Base-by-base conservation (phyloP, 2,797 vertebrate species). In the Protonibea diacanthus region DNA sequence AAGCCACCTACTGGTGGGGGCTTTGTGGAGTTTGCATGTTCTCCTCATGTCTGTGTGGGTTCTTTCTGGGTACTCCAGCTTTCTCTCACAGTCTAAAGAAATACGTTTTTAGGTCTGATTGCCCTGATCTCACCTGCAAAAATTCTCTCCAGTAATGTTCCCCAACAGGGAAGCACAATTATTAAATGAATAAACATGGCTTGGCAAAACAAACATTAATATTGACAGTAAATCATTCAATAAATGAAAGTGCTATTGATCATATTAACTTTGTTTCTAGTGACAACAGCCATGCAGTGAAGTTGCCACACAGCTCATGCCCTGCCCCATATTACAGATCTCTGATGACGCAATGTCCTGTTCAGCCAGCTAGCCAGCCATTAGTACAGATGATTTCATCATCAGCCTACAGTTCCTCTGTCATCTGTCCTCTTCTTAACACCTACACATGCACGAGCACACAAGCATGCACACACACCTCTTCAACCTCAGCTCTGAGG, bases 261-360 rank as follows among this genome's bases (percentile, higher is more conserved):
- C 52, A 23, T 5, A 58, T 57, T 68, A 23, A 76, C 38, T 21
- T 49, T 73, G 71, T 70, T 67, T 80, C 21, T 42, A 6, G 15
- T 71, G 45, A 78, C 51, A 87, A 71, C 63, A 83, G 57, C 68
- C 17, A 3, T 12, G 48, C 18, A 1, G 63, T 38, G 20, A 78
- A 51, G 49, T n/a, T 13, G 0, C 61, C 49, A 55, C 21, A n/a
- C 25, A 59, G 21, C 56, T 33, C 3, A 4, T 56, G 42, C 47
- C 45, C 47, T 0, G 4, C 71, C 61, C n/a, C 12, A 44, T 57
- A 68, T 27, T 55, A 48, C 67, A 72, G 33, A 45, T 59, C 49
- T 55, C 33, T 38, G 27, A 52, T 86, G 85, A 88, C 51, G 71
- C 53, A 71, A 85, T 69, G 89, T 93, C 83, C 88, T 86, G 86